A percentile compares a stretch with the other conserved stretches of the same genome.
Evolutionary conservation across 2,888 invertebrate species (phyloP).

Genomic region (Orthosia gracilis): DNA sequence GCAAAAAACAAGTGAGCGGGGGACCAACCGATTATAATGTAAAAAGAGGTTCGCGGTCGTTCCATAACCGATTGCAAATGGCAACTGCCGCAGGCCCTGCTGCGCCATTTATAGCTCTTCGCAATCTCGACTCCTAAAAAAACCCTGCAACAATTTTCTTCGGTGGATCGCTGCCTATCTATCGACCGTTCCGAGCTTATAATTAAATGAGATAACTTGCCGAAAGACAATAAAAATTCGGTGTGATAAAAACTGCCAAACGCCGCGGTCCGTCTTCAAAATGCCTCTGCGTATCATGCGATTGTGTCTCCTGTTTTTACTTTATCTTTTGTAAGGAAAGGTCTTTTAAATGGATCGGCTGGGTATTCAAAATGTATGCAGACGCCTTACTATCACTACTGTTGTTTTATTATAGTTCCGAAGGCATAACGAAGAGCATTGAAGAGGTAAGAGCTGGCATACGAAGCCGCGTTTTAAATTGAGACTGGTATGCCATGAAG

Average conservation of each 20-base stretch:
- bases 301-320: slow-evolving; percentile 72
- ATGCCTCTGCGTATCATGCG: slow-evolving; percentile 81
- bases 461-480: slow-evolving; percentile 69
- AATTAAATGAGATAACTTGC: slow-evolving; percentile 78
- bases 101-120: slow-evolving; percentile 88
- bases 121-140: slow-evolving; percentile 89
- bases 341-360: slow-evolving; percentile 30
- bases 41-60: slow-evolving; percentile 89
- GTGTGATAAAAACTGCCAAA: slow-evolving; percentile 75
- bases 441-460: slow-evolving; percentile 68
- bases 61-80: slow-evolving; percentile 91
- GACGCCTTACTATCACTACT: slow-evolving; percentile 44
- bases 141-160: slow-evolving; percentile 85
- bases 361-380: slow-evolving; percentile 49
- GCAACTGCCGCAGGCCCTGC: slow-evolving; percentile 87
- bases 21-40: slow-evolving; percentile 89
- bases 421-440: slow-evolving; percentile 58
- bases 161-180: slow-evolving; percentile 81
- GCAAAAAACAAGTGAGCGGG: slow-evolving; percentile 84
- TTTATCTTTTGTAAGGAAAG: slow-evolving; percentile 35
- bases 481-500: slow-evolving; percentile 83
- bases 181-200: slow-evolving; percentile 77
- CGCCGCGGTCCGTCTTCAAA: slow-evolving; percentile 75
- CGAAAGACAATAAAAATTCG: slow-evolving; percentile 75
- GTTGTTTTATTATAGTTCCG: slow-evolving; percentile 45